Evolutionary conservation across 2,113 vertebrate genomes (phyloP).

Genomic region (Orientallactaga bullata): DNA sequence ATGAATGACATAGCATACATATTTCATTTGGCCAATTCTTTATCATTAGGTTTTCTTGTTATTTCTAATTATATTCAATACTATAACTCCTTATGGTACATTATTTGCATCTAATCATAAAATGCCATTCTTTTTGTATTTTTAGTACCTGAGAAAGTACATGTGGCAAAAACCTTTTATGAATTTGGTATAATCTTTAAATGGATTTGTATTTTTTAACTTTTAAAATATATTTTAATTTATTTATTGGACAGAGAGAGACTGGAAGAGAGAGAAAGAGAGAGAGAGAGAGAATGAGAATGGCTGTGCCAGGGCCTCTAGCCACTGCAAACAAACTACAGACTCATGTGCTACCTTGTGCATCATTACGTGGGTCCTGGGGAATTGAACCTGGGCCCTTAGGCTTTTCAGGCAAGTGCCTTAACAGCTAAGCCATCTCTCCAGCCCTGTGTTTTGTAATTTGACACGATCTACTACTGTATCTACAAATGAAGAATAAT

Average conservation of each 20-base stretch:
- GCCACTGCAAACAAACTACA: too few species aligned
- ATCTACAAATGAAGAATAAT: not conserved
- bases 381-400: too few species aligned
- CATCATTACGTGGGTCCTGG: too few species aligned
- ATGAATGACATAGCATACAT: not conserved
- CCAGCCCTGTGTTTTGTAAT: not conserved
- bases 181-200: not conserved
- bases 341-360: too few species aligned
- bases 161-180: not conserved
- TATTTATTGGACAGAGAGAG: too few species aligned
- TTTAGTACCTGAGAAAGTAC: slow-evolving; percentile 17
- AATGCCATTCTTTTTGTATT: not conserved
- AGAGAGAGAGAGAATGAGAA: too few species aligned
- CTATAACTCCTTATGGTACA: not conserved
- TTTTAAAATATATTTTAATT: too few species aligned
- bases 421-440: too few species aligned
- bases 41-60: not conserved
- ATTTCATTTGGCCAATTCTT: slow-evolving; percentile 4
- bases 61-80: slow-evolving; percentile 31
- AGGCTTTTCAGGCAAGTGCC: too few species aligned
- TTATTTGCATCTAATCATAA: slow-evolving; percentile 11
- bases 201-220: not conserved
- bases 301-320: too few species aligned
- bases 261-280: too few species aligned
- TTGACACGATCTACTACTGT: too few species aligned